Conservation (phyloP, 1,140 invertebrate genomes). For the Philopotamus ludificatus region DNA sequence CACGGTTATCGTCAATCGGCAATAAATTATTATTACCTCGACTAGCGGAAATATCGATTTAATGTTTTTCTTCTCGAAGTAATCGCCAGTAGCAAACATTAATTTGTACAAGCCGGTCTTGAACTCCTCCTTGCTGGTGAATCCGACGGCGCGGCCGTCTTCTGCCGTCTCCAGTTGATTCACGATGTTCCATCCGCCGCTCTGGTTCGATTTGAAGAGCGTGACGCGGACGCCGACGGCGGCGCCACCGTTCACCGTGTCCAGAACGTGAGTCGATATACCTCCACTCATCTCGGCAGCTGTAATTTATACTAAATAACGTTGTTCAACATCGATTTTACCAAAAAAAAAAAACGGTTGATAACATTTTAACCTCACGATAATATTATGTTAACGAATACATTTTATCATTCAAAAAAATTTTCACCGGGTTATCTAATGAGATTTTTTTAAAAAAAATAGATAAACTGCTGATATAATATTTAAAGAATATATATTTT, state of each 20-base stretch:
- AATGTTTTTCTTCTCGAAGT: not conserved
- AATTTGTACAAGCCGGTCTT: slow-evolving; percentile 14
- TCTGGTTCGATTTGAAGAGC: not conserved
- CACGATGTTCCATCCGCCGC: not conserved
- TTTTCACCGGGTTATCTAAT: no score
- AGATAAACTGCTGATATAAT: no score
- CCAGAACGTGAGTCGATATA: slow-evolving; percentile 18
- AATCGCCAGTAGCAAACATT: not conserved
- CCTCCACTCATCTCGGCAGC: no score
- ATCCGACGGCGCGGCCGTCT: slow-evolving; percentile 5
- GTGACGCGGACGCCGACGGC: slow-evolving; percentile 2
- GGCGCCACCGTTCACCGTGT: slow-evolving; percentile 9
- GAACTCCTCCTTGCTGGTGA: slow-evolving; percentile 1
- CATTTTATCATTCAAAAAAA: no score
- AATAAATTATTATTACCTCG: slow-evolving; percentile 3
- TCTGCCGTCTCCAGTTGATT: not conserved
- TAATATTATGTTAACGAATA: no score
- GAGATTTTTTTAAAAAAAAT: no score
- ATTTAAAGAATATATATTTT: no score
- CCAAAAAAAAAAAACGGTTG: no score
- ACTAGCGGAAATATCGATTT: not conserved
- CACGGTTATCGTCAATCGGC: not conserved
- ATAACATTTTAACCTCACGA: no score
- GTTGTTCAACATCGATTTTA: no score
- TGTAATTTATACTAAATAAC: no score